A percentile compares a stretch with the other conserved stretches of the same genome.
Evolutionary conservation across 2,113 vertebrate genomes (phyloP).

Genomic region (Morone saxatilis): DNA sequence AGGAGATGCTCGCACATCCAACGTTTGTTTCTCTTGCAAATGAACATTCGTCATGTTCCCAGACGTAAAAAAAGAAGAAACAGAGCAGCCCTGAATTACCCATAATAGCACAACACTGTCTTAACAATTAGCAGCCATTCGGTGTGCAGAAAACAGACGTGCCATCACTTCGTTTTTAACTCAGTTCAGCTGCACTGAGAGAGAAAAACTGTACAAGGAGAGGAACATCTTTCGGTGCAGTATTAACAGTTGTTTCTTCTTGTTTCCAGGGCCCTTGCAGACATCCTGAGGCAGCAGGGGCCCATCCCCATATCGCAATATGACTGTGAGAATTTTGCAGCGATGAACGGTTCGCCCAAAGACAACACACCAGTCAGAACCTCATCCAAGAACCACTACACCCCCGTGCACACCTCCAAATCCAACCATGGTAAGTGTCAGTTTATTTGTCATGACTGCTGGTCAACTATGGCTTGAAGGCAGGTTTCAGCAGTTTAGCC

Average conservation of each 20-base stretch:
- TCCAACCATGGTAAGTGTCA: conserved; percentile 90
- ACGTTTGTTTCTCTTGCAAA: conserved; percentile 63
- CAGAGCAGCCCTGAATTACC: conserved; percentile 40
- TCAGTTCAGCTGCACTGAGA: conserved; percentile 14
- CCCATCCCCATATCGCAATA: conserved; percentile 99
- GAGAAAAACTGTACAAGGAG: conserved; percentile 2
- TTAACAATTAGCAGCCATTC: conserved; percentile 53
- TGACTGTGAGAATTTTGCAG: conserved; percentile 97
- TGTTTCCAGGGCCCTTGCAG: conserved; percentile 93
- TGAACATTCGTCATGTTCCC: conserved; percentile 64
- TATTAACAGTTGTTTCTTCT: background rate
- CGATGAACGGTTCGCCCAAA: conserved; percentile 97
- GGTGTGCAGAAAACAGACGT: conserved; percentile 3
- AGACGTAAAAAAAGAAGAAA: conserved; percentile 44
- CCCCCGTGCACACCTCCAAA: conserved; percentile 93
- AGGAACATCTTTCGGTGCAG: conserved; percentile 14
- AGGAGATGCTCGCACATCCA: conserved; percentile 57
- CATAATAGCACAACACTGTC: conserved; percentile 48
- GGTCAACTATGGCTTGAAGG: conserved; percentile 9
- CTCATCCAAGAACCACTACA: conserved; percentile 98
- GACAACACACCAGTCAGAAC: conserved; percentile 95
- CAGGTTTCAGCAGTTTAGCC: conserved; percentile 8
- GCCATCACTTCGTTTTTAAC: conserved; percentile 26
- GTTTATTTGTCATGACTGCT: conserved; percentile 11
- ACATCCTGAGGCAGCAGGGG: conserved; percentile 98